phyloP scores from a whole-genome alignment of 2,113 vertebrate species.

The Coturnix japonica region DNA sequence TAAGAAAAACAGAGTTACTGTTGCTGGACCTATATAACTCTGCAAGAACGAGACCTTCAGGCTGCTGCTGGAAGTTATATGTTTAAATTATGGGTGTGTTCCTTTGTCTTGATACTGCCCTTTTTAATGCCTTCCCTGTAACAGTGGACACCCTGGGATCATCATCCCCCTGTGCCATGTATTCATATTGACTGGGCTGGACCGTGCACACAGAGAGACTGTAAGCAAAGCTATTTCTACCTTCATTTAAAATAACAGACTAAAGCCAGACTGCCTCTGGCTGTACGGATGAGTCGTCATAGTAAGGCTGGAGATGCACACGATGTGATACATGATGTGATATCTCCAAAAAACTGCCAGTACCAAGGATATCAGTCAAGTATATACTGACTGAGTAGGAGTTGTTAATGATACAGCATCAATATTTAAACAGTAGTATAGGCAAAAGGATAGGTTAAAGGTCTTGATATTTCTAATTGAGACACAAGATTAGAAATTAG shows the following conservation, averaged over 20 bases:
- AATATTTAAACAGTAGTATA: neutral
- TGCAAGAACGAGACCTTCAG: neutral
- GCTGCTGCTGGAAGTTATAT: neutral
- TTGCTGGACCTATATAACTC: neutral
- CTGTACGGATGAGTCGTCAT: neutral
- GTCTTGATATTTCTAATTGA: neutral
- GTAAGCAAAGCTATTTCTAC: neutral
- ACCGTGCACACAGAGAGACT: neutral
- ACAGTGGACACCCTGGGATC: neutral
- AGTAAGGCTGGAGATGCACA: rapidly evolving
- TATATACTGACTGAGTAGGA: neutral
- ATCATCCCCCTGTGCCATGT: neutral
- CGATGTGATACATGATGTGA: neutral
- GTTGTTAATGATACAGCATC: neutral
- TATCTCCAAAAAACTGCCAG: rapidly evolving
- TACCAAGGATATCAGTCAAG: neutral
- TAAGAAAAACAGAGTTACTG: neutral
- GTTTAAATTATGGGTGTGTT: neutral
- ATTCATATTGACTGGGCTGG: neutral
- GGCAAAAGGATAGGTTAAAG: neutral
- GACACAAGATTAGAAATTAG: neutral
- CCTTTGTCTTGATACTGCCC: neutral
- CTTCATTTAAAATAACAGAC: neutral
- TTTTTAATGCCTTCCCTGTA: neutral
- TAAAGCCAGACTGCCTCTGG: neutral